phyloP scores from a whole-genome alignment of 1,140 invertebrate genomes.

The Metopolophium dirhodum region DNA sequence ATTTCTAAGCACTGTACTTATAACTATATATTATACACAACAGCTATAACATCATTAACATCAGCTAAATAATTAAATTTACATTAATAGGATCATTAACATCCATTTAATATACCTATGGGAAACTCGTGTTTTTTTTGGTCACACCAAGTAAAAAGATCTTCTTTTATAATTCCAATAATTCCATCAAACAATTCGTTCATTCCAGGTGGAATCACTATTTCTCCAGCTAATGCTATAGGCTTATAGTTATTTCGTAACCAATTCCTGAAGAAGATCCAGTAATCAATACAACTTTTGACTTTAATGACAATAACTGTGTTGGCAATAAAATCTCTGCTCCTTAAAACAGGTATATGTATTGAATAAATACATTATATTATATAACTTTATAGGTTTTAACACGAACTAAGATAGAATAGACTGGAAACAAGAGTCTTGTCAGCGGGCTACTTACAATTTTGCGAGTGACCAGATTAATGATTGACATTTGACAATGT shows the following conservation, averaged over 20 bases:
- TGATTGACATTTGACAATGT: no score
- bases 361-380: no score
- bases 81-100: constrained; percentile 60
- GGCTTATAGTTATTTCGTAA: constrained; percentile 58
- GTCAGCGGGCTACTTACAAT: no score
- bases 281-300: constrained; percentile 60
- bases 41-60: not conserved
- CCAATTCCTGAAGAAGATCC: constrained; percentile 61
- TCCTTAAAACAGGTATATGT: not conserved
- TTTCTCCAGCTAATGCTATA: constrained; percentile 60
- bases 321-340: not conserved
- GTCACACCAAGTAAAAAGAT: constrained; percentile 15
- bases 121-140: constrained; percentile 43
- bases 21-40: constrained; percentile 57
- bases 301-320: constrained; percentile 38
- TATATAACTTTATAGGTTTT: no score
- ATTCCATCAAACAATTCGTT: constrained; percentile 58
- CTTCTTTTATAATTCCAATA: constrained; percentile 55
- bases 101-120: constrained; percentile 59
- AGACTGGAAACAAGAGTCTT: no score
- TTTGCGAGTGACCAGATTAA: no score
- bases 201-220: constrained; percentile 59
- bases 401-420: no score
- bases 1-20: constrained; percentile 51
- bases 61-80: constrained; percentile 28